Percentiles rank a stretch among this genome's conserved stretches.
phyloP scores from a whole-genome alignment of 2,888 invertebrate species.

The Lasius fuliginosus region DNA sequence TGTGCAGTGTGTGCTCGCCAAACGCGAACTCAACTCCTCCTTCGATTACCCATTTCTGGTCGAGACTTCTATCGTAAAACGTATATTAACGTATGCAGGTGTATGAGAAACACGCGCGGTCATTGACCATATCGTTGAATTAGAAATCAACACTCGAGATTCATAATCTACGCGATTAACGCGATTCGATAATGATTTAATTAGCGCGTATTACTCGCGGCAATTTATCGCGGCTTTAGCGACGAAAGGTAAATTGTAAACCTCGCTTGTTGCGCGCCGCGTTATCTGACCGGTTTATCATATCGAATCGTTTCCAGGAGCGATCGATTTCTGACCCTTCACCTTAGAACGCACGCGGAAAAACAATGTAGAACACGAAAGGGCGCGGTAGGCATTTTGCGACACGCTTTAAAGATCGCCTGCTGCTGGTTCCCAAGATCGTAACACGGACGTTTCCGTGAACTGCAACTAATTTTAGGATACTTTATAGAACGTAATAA shows the following conservation, averaged over 20 bases:
- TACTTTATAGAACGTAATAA: slow-evolving; percentile 39
- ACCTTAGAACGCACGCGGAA: slow-evolving; percentile 21
- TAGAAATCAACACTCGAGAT: background rate
- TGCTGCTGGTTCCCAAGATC: slow-evolving; percentile 11
- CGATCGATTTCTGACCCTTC: slow-evolving; percentile 55
- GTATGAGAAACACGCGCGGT: background rate
- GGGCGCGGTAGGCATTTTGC: slow-evolving; percentile 36
- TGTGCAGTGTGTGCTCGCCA: slow-evolving; percentile 62
- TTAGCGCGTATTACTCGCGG: slow-evolving; percentile 36
- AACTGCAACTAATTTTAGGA: slow-evolving; percentile 38
- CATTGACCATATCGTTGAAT: background rate
- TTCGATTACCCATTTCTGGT: slow-evolving; percentile 51
- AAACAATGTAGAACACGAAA: slow-evolving; percentile 41
- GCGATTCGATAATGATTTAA: slow-evolving; percentile 35
- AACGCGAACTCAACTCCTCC: slow-evolving; percentile 48
- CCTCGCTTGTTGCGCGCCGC: slow-evolving; percentile 40
- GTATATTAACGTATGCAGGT: background rate
- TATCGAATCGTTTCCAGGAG: slow-evolving; percentile 41
- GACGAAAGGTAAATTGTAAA: slow-evolving; percentile 48
- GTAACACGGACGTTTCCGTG: slow-evolving; percentile 25
- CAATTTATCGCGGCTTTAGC: slow-evolving; percentile 37
- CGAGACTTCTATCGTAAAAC: slow-evolving; percentile 21
- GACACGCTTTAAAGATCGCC: slow-evolving; percentile 48
- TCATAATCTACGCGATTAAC: slow-evolving; percentile 10
- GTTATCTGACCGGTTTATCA: slow-evolving; percentile 46